A percentile compares a stretch with the other conserved stretches of the same genome.
Conservation (phyloP, 1,140 invertebrate genomes). For the Nasonia giraulti region DNA sequence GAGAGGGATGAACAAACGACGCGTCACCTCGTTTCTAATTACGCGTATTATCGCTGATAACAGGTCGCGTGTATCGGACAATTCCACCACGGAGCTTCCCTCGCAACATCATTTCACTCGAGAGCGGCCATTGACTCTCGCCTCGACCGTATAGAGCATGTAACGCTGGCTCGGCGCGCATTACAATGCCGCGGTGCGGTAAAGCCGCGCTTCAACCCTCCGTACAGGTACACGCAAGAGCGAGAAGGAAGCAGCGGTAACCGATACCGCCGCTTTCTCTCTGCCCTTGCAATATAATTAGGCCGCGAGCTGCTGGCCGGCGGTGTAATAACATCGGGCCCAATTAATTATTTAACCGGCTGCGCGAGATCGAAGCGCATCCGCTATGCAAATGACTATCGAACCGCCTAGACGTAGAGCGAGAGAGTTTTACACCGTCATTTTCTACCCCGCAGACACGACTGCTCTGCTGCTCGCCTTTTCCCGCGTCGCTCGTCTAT, state of each 20-base stretch:
- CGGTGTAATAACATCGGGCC: constrained; percentile 55
- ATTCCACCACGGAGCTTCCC: too few relatives aligned
- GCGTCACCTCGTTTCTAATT: neutral
- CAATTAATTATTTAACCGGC: constrained; percentile 62
- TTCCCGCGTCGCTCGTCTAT: neutral
- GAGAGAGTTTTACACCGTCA: constrained; percentile 59
- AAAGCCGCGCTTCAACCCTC: neutral
- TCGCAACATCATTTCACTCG: neutral
- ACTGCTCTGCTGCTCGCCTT: too few relatives aligned
- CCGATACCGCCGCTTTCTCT: neutral
- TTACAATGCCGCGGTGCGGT: neutral
- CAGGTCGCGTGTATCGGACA: too few relatives aligned
- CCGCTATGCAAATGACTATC: constrained; percentile 64
- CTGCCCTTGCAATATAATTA: constrained; percentile 56
- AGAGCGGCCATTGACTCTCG: neutral
- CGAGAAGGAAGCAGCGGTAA: neutral
- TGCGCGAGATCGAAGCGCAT: constrained; percentile 61
- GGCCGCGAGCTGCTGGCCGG: constrained; percentile 33
- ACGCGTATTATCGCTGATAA: neutral
- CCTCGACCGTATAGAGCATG: neutral
- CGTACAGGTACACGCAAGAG: neutral
- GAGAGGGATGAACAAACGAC: neutral
- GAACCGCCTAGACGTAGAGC: constrained; percentile 46
- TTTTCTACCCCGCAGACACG: constrained; percentile 42
- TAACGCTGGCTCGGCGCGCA: neutral